A percentile compares a stretch with the other conserved stretches of the same genome.
phyloP scores from a whole-genome alignment of 2,888 invertebrate genomes.

The Gymnosoma rotundatum region DNA sequence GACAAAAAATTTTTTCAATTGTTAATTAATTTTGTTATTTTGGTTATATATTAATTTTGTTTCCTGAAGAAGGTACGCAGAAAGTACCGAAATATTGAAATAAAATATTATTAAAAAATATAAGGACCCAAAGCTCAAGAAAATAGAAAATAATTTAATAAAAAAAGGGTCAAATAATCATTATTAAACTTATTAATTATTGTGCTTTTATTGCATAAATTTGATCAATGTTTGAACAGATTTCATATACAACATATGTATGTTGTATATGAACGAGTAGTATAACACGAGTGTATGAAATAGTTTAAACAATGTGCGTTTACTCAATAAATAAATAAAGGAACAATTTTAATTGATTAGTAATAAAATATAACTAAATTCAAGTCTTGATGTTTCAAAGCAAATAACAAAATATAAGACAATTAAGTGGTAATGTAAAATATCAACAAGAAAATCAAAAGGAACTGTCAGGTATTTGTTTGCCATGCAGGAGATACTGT shows the following conservation, averaged over 20 bases:
- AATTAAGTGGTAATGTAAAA: conserved; percentile 25
- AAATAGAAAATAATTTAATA: no score
- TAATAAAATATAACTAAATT: conserved; percentile 2
- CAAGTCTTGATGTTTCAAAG: conserved; percentile 9
- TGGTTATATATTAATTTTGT: no score
- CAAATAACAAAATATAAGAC: conserved; percentile 22
- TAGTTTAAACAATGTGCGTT: conserved; percentile 61
- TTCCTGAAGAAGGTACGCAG: no score
- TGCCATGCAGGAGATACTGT: no score
- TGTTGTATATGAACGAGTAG: no score
- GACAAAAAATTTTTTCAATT: no score
- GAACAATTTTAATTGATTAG: conserved; percentile 50
- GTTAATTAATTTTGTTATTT: no score
- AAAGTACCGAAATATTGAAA: no score
- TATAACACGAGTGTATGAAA: conserved; percentile 38
- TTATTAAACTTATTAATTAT: neutral
- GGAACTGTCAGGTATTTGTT: conserved; percentile 26
- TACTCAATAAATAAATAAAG: conserved; percentile 36
- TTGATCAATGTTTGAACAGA: neutral
- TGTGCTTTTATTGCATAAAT: conserved; percentile 10
- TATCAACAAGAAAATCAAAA: conserved; percentile 38
- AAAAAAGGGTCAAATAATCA: no score
- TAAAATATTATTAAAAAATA: no score
- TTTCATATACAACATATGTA: neutral
- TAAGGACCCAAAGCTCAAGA: no score